Percentiles rank a stretch among this genome's conserved stretches.
Evolutionary conservation across 2,888 invertebrate species (phyloP).

Genomic region (Liposcelis brunnea): DNA sequence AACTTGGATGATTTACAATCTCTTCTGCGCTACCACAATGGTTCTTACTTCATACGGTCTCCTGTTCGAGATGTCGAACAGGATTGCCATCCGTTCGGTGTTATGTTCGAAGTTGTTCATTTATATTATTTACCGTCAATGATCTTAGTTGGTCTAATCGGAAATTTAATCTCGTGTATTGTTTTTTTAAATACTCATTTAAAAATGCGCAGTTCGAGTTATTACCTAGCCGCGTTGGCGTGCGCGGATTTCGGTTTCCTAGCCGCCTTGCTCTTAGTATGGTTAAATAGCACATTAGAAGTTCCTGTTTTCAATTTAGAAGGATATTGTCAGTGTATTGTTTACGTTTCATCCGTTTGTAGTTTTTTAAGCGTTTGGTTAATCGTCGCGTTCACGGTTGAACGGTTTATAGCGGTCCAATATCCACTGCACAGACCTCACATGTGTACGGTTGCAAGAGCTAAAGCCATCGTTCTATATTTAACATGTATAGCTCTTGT

Average conservation of each 20-base stretch:
- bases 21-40: no score
- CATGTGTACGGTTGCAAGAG: constrained; percentile 41
- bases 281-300: constrained; percentile 32
- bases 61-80: constrained; percentile 1
- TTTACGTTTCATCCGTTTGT: constrained; percentile 35
- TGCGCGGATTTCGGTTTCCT: constrained; percentile 41
- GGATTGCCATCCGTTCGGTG: constrained; percentile 18
- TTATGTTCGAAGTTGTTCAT: constrained; percentile 30
- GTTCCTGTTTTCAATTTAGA: constrained; percentile 30
- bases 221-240: constrained; percentile 43
- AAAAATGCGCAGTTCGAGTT: constrained; percentile 41
- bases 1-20: no score
- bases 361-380: constrained; percentile 49
- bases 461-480: constrained; percentile 33
- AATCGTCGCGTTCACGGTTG: constrained; percentile 50
- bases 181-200: constrained; percentile 42
- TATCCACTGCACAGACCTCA: constrained; percentile 39
- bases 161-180: constrained; percentile 38
- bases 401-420: constrained; percentile 48
- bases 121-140: constrained; percentile 41
- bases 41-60: no score
- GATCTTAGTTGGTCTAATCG: constrained; percentile 38
- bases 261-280: constrained; percentile 33
- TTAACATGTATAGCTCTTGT: constrained; percentile 29
- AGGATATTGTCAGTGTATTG: constrained; percentile 38